Percentiles rank a stretch among this genome's conserved stretches.
These are phyloP conservation scores for Samia ricini DNA, from an alignment of 1,140 invertebrate species.

Conservation along the genomic window DNA sequence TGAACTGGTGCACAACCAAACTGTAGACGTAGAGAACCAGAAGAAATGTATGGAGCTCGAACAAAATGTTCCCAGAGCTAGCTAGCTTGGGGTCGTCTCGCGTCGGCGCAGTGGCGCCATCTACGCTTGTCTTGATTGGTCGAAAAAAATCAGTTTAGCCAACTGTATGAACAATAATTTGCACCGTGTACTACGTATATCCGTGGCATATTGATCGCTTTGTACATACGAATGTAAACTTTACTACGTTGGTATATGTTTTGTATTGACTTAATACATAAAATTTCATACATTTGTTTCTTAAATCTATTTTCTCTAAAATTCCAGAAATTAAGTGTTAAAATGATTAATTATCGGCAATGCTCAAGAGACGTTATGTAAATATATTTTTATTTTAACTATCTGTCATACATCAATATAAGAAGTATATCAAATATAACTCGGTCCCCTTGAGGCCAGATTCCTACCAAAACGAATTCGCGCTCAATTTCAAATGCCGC, in stretches of 20 bases:
- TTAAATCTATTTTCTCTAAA: constrained; percentile 51
- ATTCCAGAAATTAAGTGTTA: constrained; percentile 36
- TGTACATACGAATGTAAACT: constrained; percentile 29
- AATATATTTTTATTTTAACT: constrained; percentile 39
- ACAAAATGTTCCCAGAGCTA: constrained; percentile 75
- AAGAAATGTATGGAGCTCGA: constrained; percentile 78
- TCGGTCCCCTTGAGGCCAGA: constrained; percentile 58
- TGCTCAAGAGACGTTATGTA: constrained; percentile 16
- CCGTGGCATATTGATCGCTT: constrained; percentile 54
- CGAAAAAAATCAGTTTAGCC: constrained; percentile 42
- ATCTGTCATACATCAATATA: constrained; percentile 45
- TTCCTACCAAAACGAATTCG: constrained; percentile 64
- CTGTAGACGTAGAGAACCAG: constrained; percentile 76
- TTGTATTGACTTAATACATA: constrained; percentile 21
- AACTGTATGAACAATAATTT: constrained; percentile 40
- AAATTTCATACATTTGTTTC: constrained; percentile 57
- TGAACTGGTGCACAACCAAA: constrained; percentile 75
- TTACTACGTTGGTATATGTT: constrained; percentile 10
- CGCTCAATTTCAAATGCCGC: constrained; percentile 73
- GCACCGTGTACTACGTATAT: constrained; percentile 71
- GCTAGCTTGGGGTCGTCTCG: constrained; percentile 72
- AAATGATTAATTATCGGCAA: constrained; percentile 31
- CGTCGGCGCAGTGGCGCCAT: constrained; percentile 70
- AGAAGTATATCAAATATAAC: constrained; percentile 73
- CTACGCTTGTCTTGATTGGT: constrained; percentile 63